Evolutionary conservation across 1,140 invertebrate species (phyloP).

Genomic region (Hycleus cichorii): DNA sequence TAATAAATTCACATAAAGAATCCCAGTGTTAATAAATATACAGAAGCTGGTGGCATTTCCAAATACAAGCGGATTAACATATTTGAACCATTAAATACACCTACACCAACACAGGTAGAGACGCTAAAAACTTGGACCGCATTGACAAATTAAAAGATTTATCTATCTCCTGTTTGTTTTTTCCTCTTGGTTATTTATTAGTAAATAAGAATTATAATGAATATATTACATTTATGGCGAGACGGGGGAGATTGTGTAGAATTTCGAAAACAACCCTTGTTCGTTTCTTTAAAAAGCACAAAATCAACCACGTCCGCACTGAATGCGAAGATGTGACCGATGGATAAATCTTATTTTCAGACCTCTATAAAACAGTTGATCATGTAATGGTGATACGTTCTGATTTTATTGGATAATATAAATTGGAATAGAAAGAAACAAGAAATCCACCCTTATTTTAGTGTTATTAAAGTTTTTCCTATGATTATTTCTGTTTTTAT

Average conservation of each 20-base stretch:
- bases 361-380: conserved; percentile 15
- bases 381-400: conserved; percentile 12
- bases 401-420: conserved; percentile 9
- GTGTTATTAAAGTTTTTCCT: too few relatives aligned
- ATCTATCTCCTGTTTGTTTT: neutral
- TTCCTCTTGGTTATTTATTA: neutral
- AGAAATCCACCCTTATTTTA: too few relatives aligned
- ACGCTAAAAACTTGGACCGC: conserved; percentile 7
- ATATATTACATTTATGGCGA: too few relatives aligned
- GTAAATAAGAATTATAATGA: too few relatives aligned
- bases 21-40: conserved; percentile 19
- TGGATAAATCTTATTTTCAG: conserved; percentile 11
- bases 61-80: conserved; percentile 21
- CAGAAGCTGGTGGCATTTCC: conserved; percentile 21
- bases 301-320: conserved; percentile 7
- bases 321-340: conserved; percentile 14
- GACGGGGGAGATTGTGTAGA: too few relatives aligned
- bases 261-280: too few relatives aligned
- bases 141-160: conserved; percentile 25
- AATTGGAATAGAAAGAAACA: too few relatives aligned
- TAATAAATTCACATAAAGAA: conserved; percentile 27
- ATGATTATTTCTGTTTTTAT: too few relatives aligned
- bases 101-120: conserved; percentile 4
- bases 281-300: too few relatives aligned
- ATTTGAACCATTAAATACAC: conserved; percentile 21